phyloP scores from a whole-genome alignment of 2,797 vertebrate species.

The Centroberyx gerrardi region DNA sequence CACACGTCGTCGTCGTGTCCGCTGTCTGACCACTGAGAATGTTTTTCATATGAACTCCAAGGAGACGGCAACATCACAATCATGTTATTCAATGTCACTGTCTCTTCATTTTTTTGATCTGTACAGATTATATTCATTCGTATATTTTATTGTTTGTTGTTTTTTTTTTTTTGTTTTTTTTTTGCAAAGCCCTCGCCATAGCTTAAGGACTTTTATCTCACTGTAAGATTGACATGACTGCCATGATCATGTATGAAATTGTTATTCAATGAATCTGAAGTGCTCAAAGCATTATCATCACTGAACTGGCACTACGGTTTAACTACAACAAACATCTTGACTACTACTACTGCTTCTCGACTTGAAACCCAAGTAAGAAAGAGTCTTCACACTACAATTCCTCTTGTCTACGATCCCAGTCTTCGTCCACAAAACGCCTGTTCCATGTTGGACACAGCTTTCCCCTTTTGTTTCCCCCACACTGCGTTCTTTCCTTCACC shows the following conservation, averaged over 20 bases:
- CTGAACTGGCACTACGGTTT: constrained; percentile 46
- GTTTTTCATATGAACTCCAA: constrained; percentile 78
- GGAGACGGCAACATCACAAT: constrained; percentile 70
- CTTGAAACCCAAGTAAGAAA: constrained; percentile 63
- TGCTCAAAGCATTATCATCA: constrained; percentile 58
- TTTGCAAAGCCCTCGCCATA: constrained; percentile 58
- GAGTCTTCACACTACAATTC: constrained; percentile 40
- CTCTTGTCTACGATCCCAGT: constrained; percentile 2
- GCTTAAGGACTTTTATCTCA: constrained; percentile 64
- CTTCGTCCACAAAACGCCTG: not conserved
- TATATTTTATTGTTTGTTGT: constrained; percentile 70
- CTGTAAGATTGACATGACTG: constrained; percentile 63
- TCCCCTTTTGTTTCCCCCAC: not conserved
- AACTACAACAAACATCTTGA: constrained; percentile 69
- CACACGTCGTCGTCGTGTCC: constrained; percentile 67
- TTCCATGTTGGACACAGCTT: not conserved
- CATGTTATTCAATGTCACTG: constrained; percentile 78
- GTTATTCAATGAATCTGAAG: constrained; percentile 53
- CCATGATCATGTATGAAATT: constrained; percentile 50
- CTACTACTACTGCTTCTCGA: constrained; percentile 77
- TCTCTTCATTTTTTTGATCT: constrained; percentile 54
- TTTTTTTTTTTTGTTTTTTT: constrained; percentile 18
- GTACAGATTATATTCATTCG: constrained; percentile 82
- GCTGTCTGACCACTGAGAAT: constrained; percentile 94
- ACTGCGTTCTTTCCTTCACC: not conserved